Percentiles rank a stretch among this genome's conserved stretches.
phyloP scores from a whole-genome alignment of 2,888 invertebrate genomes.

The Melangyna quadrimaculata region DNA sequence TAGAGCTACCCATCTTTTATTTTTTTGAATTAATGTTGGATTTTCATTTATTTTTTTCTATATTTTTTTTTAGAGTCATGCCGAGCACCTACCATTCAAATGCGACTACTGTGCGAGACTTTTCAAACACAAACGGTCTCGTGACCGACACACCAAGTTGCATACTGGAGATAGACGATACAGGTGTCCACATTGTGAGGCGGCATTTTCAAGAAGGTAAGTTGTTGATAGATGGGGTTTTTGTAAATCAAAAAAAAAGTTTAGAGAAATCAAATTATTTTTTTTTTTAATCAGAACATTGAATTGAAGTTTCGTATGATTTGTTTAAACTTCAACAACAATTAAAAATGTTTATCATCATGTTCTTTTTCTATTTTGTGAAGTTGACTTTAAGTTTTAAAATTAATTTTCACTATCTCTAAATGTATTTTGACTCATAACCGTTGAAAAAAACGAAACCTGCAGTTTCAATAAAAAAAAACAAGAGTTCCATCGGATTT shows the following conservation, averaged over 20 bases:
- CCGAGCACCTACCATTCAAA: slow-evolving; percentile 94
- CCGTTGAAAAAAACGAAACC: too few species aligned
- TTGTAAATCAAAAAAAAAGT: not conserved
- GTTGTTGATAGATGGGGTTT: slow-evolving; percentile 70
- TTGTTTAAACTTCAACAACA: too few species aligned
- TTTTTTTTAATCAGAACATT: not conserved
- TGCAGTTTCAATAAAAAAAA: too few species aligned
- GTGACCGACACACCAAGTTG: slow-evolving; percentile 96
- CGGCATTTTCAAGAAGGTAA: slow-evolving; percentile 95
- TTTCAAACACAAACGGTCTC: slow-evolving; percentile 96
- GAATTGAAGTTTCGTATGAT: too few species aligned
- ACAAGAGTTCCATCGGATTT: too few species aligned
- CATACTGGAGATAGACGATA: slow-evolving; percentile 96
- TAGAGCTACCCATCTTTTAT: not conserved
- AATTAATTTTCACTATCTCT: too few species aligned
- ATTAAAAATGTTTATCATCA: too few species aligned
- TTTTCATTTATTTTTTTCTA: not conserved
- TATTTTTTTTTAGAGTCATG: slow-evolving; percentile 89
- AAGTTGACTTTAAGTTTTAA: too few species aligned
- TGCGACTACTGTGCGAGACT: slow-evolving; percentile 95
- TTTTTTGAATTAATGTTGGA: slow-evolving; percentile 3
- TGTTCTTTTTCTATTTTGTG: not conserved
- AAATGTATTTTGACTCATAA: too few species aligned
- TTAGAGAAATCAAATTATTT: not conserved
- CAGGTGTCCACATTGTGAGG: slow-evolving; percentile 94